Conservation (phyloP, 2,888 invertebrate genomes). For the Cancer borealis region DNA sequence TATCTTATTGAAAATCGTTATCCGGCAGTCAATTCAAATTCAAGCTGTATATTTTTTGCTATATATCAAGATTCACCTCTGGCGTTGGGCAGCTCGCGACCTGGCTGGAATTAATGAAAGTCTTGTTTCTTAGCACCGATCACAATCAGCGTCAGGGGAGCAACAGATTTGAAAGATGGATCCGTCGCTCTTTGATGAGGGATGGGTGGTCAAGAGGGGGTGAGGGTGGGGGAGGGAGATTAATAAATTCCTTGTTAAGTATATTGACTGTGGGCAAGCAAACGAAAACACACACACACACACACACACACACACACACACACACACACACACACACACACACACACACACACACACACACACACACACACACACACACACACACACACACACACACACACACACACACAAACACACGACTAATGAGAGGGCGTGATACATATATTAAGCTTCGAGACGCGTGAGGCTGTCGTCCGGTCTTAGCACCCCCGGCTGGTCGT, state of each 20-base stretch:
- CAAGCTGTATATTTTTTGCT: background rate
- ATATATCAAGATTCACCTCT: background rate
- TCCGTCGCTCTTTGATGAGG: background rate
- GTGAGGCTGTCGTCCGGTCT: background rate
- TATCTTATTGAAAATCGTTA: background rate
- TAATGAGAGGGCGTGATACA: constrained; percentile 26
- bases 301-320: background rate
- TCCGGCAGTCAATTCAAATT: background rate
- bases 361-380: background rate
- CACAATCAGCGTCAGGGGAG: background rate
- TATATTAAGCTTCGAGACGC: background rate
- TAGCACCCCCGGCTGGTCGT: constrained; percentile 5
- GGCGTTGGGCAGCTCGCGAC: background rate
- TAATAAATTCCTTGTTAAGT: background rate
- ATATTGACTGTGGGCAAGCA: background rate
- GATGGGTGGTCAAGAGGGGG: background rate
- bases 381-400: background rate
- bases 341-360: background rate
- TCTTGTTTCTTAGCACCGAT: background rate
- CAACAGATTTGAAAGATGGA: background rate
- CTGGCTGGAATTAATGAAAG: background rate
- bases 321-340: constrained; percentile 5
- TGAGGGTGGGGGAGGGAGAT: background rate
- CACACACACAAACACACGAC: constrained; percentile 16
- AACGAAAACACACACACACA: background rate